phyloP scores from a whole-genome alignment of 1,140 invertebrate species.

The Trachymyrmex septentrionalis region DNA sequence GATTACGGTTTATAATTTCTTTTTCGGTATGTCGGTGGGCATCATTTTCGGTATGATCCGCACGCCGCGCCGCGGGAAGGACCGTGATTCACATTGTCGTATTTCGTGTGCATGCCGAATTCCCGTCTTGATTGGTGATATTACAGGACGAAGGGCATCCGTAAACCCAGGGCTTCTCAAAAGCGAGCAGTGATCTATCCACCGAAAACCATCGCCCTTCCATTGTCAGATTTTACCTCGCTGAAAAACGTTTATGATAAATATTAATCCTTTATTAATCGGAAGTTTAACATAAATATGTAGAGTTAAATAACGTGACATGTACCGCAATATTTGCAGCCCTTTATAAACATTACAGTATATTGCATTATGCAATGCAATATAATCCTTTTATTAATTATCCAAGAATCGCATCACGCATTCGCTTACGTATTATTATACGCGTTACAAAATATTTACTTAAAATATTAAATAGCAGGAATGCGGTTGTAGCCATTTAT shows the following conservation, averaged over 20 bases:
- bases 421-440: neutral
- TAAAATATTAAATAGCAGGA: neutral
- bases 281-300: slow-evolving; percentile 22
- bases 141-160: slow-evolving; percentile 46
- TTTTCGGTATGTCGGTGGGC: slow-evolving; percentile 54
- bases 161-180: slow-evolving; percentile 61
- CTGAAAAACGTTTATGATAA: no score
- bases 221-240: neutral
- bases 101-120: slow-evolving; percentile 69
- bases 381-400: slow-evolving; percentile 29
- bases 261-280: neutral
- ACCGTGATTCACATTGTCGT: slow-evolving; percentile 71
- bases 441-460: neutral
- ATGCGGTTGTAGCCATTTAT: neutral
- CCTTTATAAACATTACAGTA: slow-evolving; percentile 10
- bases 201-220: neutral
- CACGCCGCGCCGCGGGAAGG: slow-evolving; percentile 40
- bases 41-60: slow-evolving; percentile 64
- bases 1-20: slow-evolving; percentile 63
- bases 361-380: slow-evolving; percentile 25
- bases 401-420: slow-evolving; percentile 20
- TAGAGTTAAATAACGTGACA: neutral
- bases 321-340: neutral
- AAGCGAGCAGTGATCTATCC: neutral
- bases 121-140: slow-evolving; percentile 70